phyloP scores from a whole-genome alignment of 2,797 vertebrate species.

The Ctenopoma kingsleyae region DNA sequence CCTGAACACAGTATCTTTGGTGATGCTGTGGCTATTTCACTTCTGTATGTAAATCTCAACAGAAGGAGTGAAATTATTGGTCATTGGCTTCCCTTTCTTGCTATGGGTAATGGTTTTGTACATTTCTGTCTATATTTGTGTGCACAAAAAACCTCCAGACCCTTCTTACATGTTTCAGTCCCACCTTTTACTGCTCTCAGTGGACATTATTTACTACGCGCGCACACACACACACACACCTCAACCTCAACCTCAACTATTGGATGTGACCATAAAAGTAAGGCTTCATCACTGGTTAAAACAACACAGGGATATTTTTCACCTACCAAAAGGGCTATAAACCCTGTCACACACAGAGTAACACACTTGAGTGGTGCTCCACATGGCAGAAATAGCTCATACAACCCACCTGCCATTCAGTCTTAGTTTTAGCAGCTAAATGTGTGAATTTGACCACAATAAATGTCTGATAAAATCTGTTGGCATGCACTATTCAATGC shows the following conservation, averaged over 20 bases:
- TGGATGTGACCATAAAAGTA: constrained; percentile 70
- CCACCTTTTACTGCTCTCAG: constrained; percentile 44
- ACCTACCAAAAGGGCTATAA: constrained; percentile 71
- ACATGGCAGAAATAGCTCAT: constrained; percentile 36
- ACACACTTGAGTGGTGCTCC: constrained; percentile 57
- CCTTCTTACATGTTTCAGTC: constrained; percentile 36
- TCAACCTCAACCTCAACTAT: constrained; percentile 46
- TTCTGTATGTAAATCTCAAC: constrained; percentile 57
- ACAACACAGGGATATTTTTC: constrained; percentile 73
- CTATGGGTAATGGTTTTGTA: background rate
- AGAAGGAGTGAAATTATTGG: constrained; percentile 73
- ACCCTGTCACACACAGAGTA: constrained; percentile 54
- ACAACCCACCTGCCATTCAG: constrained; percentile 47
- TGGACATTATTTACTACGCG: constrained; percentile 63
- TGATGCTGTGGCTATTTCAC: constrained; percentile 49
- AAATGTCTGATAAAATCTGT: constrained; percentile 30
- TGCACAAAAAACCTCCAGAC: constrained; percentile 16
- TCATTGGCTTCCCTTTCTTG: constrained; percentile 43
- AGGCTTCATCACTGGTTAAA: constrained; percentile 52
- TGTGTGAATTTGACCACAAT: constrained; percentile 40
- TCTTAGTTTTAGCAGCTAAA: constrained; percentile 29
- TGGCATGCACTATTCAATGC: constrained; percentile 38
- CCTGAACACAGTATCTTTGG: constrained; percentile 47
- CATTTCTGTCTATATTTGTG: constrained; percentile 45
- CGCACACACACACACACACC: constrained; percentile 16